phyloP scores from a whole-genome alignment of 2,113 vertebrate species.

The Plotosus lineatus region DNA sequence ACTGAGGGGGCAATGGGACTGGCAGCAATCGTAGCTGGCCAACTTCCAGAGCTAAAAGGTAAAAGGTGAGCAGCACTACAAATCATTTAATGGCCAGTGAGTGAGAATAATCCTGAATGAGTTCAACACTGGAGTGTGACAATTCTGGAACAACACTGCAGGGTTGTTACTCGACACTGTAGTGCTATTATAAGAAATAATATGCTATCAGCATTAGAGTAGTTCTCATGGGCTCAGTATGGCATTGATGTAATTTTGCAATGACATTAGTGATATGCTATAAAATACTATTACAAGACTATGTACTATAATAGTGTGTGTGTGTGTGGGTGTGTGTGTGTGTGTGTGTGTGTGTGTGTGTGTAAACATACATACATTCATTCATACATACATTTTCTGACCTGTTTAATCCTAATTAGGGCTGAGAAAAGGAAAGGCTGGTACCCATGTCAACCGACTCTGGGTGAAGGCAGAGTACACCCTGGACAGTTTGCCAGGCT shows the following conservation, averaged over 20 bases:
- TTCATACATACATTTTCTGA: no score
- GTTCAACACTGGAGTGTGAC: background rate
- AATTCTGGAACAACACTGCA: background rate
- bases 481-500: no score
- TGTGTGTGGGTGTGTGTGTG: no score
- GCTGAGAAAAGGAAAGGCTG: no score
- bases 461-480: no score
- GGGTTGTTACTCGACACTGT: background rate
- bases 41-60: slow-evolving; percentile 81
- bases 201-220: background rate
- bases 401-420: no score
- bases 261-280: background rate
- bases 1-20: slow-evolving; percentile 84
- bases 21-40: slow-evolving; percentile 80
- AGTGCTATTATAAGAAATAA: background rate
- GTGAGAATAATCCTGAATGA: background rate
- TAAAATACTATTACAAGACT: background rate
- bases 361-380: no score
- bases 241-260: background rate
- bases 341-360: no score
- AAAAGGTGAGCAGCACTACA: slow-evolving; percentile 76
- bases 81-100: background rate
- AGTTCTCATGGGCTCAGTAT: background rate
- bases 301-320: no score
- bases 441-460: no score